phyloP scores from a whole-genome alignment of 2,113 vertebrate genomes.

The Campylorhamphus procurvoides region DNA sequence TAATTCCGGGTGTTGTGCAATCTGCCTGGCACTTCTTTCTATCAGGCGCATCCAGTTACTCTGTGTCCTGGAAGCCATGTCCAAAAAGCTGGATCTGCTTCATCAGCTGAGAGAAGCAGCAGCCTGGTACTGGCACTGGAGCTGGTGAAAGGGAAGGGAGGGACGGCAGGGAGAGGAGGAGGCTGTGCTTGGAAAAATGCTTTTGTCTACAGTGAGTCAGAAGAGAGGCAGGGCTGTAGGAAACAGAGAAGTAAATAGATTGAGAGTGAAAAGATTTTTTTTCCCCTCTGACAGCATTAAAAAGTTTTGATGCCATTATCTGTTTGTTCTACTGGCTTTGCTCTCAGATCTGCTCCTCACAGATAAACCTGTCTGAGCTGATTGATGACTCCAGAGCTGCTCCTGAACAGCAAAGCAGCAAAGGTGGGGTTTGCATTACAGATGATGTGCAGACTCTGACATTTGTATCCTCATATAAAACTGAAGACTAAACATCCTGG shows the following conservation, averaged over 20 bases:
- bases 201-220: not conserved
- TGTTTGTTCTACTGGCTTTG: not conserved
- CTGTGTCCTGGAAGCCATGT: not conserved
- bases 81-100: not conserved
- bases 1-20: not conserved
- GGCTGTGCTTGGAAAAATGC: not conserved
- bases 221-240: not conserved
- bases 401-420: not conserved
- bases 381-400: not conserved
- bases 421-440: not conserved
- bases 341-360: not conserved
- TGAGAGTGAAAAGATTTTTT: not conserved
- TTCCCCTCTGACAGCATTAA: not conserved
- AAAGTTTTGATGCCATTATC: not conserved
- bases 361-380: constrained; percentile 12
- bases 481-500: constrained; percentile 50
- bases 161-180: not conserved
- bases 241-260: not conserved
- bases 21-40: not conserved
- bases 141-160: not conserved
- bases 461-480: not conserved
- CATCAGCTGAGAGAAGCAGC: not conserved
- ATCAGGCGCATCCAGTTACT: not conserved
- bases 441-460: not conserved
- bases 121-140: not conserved